phyloP scores from a whole-genome alignment of 2,797 vertebrate genomes.

The Falco concolor region DNA sequence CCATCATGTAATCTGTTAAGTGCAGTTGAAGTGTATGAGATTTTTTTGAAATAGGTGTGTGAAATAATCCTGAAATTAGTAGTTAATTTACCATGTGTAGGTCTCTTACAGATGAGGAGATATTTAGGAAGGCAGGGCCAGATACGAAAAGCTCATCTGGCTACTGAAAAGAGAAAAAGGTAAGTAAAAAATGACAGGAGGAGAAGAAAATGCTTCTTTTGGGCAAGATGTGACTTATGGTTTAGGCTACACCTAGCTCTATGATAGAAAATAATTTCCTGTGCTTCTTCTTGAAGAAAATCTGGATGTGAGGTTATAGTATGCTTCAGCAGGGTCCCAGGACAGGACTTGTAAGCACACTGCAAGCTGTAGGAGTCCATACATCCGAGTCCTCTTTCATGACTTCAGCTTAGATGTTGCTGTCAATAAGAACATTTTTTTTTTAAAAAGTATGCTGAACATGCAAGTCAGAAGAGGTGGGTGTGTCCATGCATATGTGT shows the following conservation, averaged over 20 bases:
- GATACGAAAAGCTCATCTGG: background rate
- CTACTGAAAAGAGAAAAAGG: background rate
- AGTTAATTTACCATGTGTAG: background rate
- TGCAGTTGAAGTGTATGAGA: background rate
- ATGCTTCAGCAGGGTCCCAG: background rate
- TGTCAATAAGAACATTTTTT: background rate
- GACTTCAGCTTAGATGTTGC: background rate
- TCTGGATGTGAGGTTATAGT: background rate
- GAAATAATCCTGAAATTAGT: background rate
- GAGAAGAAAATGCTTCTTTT: background rate
- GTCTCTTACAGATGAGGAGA: background rate
- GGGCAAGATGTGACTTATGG: background rate
- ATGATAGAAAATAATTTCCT: background rate
- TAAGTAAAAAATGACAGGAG: background rate
- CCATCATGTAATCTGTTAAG: background rate
- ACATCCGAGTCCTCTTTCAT: background rate
- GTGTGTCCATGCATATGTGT: background rate
- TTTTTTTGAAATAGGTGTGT: background rate
- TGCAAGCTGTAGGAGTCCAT: rapidly evolving
- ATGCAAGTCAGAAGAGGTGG: background rate
- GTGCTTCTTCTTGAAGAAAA: background rate
- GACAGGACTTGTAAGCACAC: background rate
- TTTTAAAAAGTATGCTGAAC: background rate
- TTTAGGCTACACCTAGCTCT: background rate
- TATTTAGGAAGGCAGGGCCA: background rate